Evolutionary conservation across 2,888 invertebrate species (phyloP).

Genomic region (Apantesis nais): DNA sequence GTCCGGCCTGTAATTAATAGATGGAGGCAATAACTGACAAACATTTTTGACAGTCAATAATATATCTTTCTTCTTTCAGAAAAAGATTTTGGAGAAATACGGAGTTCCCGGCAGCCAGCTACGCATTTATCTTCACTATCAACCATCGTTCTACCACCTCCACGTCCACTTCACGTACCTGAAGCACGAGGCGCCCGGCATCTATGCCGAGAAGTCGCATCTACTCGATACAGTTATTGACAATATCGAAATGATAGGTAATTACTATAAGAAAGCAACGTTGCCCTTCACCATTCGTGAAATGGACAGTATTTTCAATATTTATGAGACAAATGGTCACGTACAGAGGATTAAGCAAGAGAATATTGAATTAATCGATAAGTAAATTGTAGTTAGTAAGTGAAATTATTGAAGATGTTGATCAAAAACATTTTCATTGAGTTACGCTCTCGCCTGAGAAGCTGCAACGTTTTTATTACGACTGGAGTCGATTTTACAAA

Average conservation of each 20-base stretch:
- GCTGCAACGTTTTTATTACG: slow-evolving; percentile 86
- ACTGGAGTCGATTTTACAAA: slow-evolving; percentile 75
- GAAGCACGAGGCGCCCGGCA: slow-evolving; percentile 92
- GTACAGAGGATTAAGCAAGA: slow-evolving; percentile 73
- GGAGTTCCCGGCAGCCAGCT: slow-evolving; percentile 89
- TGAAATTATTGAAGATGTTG: slow-evolving; percentile 69
- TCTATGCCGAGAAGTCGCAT: slow-evolving; percentile 94
- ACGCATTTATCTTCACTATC: slow-evolving; percentile 96
- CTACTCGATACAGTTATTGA: slow-evolving; percentile 94
- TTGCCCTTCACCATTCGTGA: slow-evolving; percentile 93
- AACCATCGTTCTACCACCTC: slow-evolving; percentile 98
- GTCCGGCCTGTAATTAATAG: no score
- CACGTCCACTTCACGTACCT: slow-evolving; percentile 97
- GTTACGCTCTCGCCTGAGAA: slow-evolving; percentile 85
- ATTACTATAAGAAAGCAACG: slow-evolving; percentile 94
- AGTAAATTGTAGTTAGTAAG: slow-evolving; percentile 45
- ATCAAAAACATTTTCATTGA: slow-evolving; percentile 85
- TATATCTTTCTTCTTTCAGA: slow-evolving; percentile 76
- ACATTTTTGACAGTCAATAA: no score
- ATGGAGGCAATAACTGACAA: no score
- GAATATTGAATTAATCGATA: slow-evolving; percentile 57
- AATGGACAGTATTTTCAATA: slow-evolving; percentile 89
- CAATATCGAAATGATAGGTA: slow-evolving; percentile 92
- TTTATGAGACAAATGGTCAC: slow-evolving; percentile 86
- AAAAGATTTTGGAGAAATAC: slow-evolving; percentile 92